These are phyloP conservation scores for Pentamera pediparva DNA, from an alignment of 53 echinoderm and acorn worm genomes.

Conservation along the genomic window DNA sequence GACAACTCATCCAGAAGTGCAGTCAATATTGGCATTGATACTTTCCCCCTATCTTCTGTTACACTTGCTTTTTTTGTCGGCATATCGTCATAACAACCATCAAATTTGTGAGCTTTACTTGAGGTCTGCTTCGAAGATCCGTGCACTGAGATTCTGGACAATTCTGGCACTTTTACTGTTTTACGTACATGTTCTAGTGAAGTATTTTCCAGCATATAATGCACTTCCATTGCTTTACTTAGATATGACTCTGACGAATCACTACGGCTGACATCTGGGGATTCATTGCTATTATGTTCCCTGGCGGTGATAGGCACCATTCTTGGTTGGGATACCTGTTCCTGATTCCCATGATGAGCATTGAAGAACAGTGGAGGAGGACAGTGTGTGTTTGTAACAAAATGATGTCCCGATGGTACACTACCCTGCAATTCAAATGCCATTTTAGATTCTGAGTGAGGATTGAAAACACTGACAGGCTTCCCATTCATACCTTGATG, in stretches of 20 bases:
- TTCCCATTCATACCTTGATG: too few species aligned
- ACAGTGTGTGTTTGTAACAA: conserved; percentile 68
- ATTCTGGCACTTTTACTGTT: conserved; percentile 50
- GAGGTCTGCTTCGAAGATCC: too few species aligned
- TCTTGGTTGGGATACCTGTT: not conserved
- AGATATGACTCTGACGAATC: conserved; percentile 12
- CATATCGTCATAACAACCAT: too few species aligned
- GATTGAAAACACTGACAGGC: too few species aligned
- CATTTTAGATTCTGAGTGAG: too few species aligned
- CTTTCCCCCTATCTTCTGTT: too few species aligned
- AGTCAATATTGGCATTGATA: conserved; percentile 74
- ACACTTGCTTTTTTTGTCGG: too few species aligned
- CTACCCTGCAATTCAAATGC: too few species aligned
- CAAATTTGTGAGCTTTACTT: too few species aligned
- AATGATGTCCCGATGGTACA: too few species aligned
- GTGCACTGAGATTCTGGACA: too few species aligned
- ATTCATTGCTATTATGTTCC: not conserved
- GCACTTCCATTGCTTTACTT: not conserved
- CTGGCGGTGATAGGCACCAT: too few species aligned
- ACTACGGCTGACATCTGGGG: not conserved
- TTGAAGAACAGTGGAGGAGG: conserved; percentile 93
- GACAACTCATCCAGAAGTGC: conserved; percentile 74
- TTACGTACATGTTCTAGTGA: not conserved
- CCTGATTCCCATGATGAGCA: conserved; percentile 4
- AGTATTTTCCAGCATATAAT: not conserved